Evolutionary conservation across 2,888 invertebrate species (phyloP).

Genomic region (Teleiodes luculella): DNA sequence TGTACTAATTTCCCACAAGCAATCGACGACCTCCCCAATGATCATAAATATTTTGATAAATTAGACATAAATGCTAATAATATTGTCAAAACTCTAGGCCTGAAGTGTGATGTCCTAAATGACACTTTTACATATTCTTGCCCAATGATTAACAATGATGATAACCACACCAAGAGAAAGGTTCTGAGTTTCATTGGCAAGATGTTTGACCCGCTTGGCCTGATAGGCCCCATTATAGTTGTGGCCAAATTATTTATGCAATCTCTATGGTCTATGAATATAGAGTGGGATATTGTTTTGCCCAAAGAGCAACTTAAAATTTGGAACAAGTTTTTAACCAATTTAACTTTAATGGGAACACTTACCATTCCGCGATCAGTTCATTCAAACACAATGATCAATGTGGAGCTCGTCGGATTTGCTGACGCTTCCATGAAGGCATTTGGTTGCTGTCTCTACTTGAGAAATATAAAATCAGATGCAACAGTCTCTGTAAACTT

Average conservation of each 20-base stretch:
- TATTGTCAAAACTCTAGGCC: conserved; percentile 13
- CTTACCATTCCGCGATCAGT: neutral
- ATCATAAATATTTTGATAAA: conserved; percentile 3
- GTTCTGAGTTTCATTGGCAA: conserved; percentile 15
- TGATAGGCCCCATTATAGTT: conserved; percentile 14
- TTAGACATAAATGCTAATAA: neutral
- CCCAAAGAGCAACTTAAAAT: neutral
- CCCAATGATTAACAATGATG: neutral
- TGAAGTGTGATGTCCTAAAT: conserved; percentile 9
- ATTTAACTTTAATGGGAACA: neutral
- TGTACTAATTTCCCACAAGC: conserved; percentile 5
- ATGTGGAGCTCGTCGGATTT: neutral
- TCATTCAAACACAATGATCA: neutral
- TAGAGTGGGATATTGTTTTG: conserved; percentile 7
- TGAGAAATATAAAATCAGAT: neutral
- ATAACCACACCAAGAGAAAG: conserved; percentile 9
- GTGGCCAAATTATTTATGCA: conserved; percentile 15
- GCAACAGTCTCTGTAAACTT: neutral
- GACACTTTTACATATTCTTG: conserved; percentile 10
- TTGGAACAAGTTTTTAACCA: neutral
- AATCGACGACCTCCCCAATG: conserved; percentile 9
- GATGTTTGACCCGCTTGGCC: conserved; percentile 18
- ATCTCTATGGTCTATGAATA: conserved; percentile 7
- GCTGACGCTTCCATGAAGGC: conserved; percentile 11
- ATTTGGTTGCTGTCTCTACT: conserved; percentile 11